Conservation (phyloP, 2,797 vertebrate species). For the Eupleurogrammus muticus region DNA sequence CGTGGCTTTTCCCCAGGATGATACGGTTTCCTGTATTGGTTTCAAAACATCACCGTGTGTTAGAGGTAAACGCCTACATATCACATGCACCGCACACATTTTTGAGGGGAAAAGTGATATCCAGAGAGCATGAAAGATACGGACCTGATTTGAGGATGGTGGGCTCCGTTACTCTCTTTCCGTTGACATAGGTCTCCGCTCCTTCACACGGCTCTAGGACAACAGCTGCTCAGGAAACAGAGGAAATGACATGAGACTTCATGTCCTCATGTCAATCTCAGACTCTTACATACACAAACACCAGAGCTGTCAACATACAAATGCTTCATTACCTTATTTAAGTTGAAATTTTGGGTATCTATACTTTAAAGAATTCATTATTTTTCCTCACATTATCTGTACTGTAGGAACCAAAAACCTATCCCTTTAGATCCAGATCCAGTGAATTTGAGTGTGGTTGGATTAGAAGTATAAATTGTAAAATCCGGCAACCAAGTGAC, state of each 20-base stretch:
- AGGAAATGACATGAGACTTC: background rate
- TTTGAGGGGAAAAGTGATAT: background rate
- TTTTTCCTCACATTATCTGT: too few relatives aligned
- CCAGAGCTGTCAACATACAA: too few relatives aligned
- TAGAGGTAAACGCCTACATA: background rate
- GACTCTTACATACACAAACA: background rate
- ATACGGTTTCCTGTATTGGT: slow-evolving; percentile 92
- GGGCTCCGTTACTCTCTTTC: slow-evolving; percentile 93
- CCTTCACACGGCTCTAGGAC: slow-evolving; percentile 94
- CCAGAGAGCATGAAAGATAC: background rate
- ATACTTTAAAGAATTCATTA: too few relatives aligned
- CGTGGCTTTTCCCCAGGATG: slow-evolving; percentile 98
- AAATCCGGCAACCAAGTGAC: too few relatives aligned
- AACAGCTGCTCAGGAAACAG: slow-evolving; percentile 82
- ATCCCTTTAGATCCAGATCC: too few relatives aligned
- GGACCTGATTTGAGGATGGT: slow-evolving; percentile 94
- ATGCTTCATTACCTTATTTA: too few relatives aligned
- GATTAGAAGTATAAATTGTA: too few relatives aligned
- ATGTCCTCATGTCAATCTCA: slow-evolving; percentile 13
- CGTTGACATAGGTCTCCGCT: slow-evolving; percentile 96
- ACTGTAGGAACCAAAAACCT: too few relatives aligned
- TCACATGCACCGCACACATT: background rate
- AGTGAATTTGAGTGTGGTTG: too few relatives aligned
- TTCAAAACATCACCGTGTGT: background rate
- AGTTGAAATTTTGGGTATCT: too few relatives aligned